Evolutionary conservation across 2,113 vertebrate species (phyloP).

Genomic region (Ranitomeya imitator): DNA sequence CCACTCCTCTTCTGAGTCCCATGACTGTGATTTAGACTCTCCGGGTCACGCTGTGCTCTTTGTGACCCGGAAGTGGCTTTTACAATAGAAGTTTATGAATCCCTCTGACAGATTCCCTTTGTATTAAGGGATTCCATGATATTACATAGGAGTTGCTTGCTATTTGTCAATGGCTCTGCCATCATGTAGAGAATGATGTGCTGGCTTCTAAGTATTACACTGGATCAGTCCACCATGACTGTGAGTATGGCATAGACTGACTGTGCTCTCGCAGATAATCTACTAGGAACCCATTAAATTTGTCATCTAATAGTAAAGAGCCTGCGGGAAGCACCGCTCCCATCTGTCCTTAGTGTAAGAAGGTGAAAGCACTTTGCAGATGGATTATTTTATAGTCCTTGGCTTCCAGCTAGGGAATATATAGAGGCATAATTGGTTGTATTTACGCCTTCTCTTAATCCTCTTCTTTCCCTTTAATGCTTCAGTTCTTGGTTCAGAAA

Average conservation of each 20-base stretch:
- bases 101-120: neutral
- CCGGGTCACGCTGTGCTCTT: no score
- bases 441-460: neutral
- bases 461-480: constrained; percentile 8
- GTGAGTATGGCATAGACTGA: neutral
- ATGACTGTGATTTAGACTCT: no score
- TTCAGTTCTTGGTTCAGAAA: constrained; percentile 84
- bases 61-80: no score
- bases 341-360: neutral
- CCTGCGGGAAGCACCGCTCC: neutral
- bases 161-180: no score
- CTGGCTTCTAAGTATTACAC: neutral
- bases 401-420: neutral
- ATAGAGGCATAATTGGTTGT: neutral
- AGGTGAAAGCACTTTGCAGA: neutral
- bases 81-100: no score
- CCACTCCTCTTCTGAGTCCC: no score
- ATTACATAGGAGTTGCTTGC: neutral
- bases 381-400: neutral
- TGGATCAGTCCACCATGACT: neutral
- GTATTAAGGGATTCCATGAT: neutral
- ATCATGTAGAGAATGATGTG: no score
- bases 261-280: neutral
- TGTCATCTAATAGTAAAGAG: neutral
- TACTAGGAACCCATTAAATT: neutral